Conservation (phyloP, 2,797 vertebrate species). For the Pantherophis vulpinus region DNA sequence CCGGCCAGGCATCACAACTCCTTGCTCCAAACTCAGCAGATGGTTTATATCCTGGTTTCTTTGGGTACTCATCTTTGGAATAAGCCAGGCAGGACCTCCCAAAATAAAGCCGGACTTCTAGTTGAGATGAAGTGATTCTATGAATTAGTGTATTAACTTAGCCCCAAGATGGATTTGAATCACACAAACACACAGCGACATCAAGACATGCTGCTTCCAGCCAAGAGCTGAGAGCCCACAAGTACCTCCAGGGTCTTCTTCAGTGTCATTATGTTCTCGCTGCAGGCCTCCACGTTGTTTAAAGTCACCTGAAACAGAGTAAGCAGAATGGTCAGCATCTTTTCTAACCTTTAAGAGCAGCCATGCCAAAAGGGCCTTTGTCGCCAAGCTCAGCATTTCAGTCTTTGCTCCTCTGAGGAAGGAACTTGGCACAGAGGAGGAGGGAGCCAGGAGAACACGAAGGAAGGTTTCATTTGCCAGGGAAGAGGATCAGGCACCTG, state of each 20-base stretch:
- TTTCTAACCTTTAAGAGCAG: not conserved
- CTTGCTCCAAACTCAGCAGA: not conserved
- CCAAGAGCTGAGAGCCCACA: not conserved
- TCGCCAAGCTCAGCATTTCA: not conserved
- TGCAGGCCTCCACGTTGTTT: conserved; percentile 95
- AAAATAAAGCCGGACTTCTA: not conserved
- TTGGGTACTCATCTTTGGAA: not conserved
- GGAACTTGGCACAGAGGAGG: not conserved
- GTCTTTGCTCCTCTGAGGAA: not conserved
- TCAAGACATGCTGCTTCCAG: not conserved
- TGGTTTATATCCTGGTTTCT: not conserved
- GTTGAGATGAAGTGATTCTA: not conserved
- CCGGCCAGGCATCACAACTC: not conserved
- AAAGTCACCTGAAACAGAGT: conserved; percentile 82
- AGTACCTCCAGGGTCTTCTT: conserved; percentile 94
- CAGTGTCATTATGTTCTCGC: conserved; percentile 94
- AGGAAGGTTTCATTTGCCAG: not conserved
- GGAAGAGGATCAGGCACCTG: not conserved
- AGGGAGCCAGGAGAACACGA: not conserved
- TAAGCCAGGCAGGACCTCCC: not conserved
- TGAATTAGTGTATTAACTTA: not conserved
- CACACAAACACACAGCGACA: not conserved
- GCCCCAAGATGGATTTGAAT: not conserved
- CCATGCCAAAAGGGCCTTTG: not conserved
- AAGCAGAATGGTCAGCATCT: not conserved